Evolutionary conservation across 1,140 invertebrate species (phyloP), one percentile per base, ranked within the genome.

Genomic region (Drosophila teissieri): DNA sequence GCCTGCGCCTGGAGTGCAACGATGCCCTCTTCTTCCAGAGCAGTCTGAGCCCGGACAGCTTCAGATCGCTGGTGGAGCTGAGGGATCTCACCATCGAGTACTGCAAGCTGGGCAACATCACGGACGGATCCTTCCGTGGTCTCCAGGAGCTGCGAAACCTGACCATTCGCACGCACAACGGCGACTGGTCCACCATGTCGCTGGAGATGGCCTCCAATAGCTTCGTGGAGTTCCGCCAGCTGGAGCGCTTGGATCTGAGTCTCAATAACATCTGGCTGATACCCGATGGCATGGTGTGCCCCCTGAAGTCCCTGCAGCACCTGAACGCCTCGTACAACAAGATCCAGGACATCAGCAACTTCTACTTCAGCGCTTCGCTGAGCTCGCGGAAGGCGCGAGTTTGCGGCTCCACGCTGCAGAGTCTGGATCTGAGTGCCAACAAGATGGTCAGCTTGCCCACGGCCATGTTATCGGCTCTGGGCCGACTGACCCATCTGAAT

Each of bases 21-120:
- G 96, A 97, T 90, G 95, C 95, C 14, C 93, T 97, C 14, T 97
- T 97, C 92, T 97, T 96, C 90, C 96, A 97, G 93, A 97, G 96
- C 92, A 96, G 96, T n/a, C 93, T 97, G 56, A 95, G 95, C 85
- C 95, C 96, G 17, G 96, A 96, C 61, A 97, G 96, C 92, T 97
- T 98, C 91, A 94, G 96, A 51, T 96, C 96, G 65, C 93, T 98
- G 55, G 94, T 96, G 36, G 96, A 98, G 91, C 93, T 98, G 45
- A 94, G 95, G 45, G 96, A 97, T 73, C 94, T 98, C 5, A 95
- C 96, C 11, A 96, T 98, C 58, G 97, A 98, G 91, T 97, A 96
- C 77, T 98, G 97, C 93, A 97, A 97, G 93, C 96, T 98, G 63
- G 95, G 96, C 36, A 97, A 97, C 89, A 93, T 98, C 19, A 96